A percentile compares a stretch with the other conserved stretches of the same genome.
These are phyloP conservation scores for Anguilla japonica DNA, from an alignment of 2,113 vertebrate species.

Conservation along the genomic window DNA sequence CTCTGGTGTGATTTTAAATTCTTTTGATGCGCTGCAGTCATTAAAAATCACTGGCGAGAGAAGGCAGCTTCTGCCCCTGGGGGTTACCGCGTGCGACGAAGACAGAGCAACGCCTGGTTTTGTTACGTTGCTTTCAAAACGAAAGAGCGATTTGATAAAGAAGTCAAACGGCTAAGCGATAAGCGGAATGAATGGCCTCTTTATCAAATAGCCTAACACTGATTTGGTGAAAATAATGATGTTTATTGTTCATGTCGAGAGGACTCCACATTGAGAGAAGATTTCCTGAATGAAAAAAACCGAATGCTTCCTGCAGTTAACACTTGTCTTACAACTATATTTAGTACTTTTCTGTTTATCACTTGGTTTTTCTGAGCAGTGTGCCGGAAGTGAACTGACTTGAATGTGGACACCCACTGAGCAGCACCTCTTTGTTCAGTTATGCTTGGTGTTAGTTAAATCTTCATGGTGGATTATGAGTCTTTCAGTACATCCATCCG, in stretches of 20 bases:
- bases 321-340: neutral
- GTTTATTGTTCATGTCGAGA: neutral
- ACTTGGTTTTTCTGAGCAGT: neutral
- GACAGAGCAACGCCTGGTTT: constrained; percentile 37
- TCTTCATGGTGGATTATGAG: no score
- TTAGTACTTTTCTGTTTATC: neutral
- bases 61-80: constrained; percentile 11
- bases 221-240: neutral
- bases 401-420: neutral
- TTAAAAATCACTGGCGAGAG: constrained; percentile 22
- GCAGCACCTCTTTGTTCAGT: neutral
- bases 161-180: neutral
- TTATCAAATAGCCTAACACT: neutral
- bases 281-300: neutral
- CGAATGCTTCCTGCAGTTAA: neutral
- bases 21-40: constrained; percentile 37
- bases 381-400: neutral
- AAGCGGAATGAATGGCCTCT: neutral
- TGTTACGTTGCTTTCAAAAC: neutral
- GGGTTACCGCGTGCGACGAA: constrained; percentile 31
- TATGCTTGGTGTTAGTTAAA: no score
- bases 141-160: neutral
- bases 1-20: constrained; percentile 28
- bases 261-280: no score
- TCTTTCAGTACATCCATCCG: no score